These are phyloP conservation scores for Halocynthia roretzi DNA, from an alignment of 23 tunicate species.

Conservation along the genomic window DNA sequence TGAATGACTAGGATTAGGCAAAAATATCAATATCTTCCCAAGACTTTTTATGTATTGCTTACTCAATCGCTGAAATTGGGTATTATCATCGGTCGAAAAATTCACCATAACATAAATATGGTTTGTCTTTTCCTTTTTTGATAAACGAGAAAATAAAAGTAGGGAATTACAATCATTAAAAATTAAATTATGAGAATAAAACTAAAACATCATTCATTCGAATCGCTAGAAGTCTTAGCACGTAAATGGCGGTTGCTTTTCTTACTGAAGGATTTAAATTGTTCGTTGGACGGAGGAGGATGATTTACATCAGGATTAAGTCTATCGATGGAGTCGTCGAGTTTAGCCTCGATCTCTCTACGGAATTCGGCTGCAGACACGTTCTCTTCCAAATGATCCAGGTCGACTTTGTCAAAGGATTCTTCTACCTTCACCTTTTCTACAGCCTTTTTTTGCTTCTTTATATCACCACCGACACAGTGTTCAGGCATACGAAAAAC, in stretches of 20 bases:
- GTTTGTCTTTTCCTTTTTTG: too few relatives aligned
- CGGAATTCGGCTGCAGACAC: conserved; percentile 13
- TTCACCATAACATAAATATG: too few relatives aligned
- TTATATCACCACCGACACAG: conserved; percentile 1
- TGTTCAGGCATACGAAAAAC: conserved; percentile 31
- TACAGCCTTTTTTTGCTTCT: not conserved
- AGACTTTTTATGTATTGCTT: too few relatives aligned
- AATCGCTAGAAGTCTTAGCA: conserved; percentile 1
- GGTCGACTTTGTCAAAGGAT: conserved; percentile 19
- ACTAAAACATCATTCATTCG: too few relatives aligned
- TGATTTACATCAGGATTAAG: not conserved
- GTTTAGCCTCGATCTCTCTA: conserved; percentile 15
- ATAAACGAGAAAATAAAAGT: too few relatives aligned
- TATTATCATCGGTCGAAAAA: too few relatives aligned
- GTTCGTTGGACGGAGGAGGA: not conserved
- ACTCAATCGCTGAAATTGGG: too few relatives aligned
- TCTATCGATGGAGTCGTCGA: conserved; percentile 11
- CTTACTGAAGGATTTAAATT: not conserved
- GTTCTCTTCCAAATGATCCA: conserved; percentile 25
- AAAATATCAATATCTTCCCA: too few relatives aligned
- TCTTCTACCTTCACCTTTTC: not conserved
- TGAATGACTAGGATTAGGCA: too few relatives aligned
- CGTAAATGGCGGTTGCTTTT: conserved; percentile 10
- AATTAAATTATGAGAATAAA: too few relatives aligned
- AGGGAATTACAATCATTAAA: too few relatives aligned